These are phyloP conservation scores for Chrysopa pallens DNA, from an alignment of 1,140 invertebrate species.

Conservation along the genomic window DNA sequence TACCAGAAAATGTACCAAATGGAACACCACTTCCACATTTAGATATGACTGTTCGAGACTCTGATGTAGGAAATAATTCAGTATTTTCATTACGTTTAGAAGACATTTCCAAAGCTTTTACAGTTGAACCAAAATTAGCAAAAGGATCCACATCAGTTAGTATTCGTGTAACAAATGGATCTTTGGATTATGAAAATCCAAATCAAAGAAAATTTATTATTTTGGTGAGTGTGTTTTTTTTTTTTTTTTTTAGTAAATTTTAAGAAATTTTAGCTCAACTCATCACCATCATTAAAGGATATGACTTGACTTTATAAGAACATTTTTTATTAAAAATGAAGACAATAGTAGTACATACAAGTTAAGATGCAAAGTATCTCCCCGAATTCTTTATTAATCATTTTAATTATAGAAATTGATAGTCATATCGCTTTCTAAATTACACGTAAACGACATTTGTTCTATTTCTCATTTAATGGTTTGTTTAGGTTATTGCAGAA, in stretches of 20 bases:
- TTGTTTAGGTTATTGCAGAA: conserved; percentile 54
- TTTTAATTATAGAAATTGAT: no score
- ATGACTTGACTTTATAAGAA: no score
- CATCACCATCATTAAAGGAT: not conserved
- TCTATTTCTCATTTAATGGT: no score
- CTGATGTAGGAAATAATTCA: conserved; percentile 67
- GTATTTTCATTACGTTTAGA: conserved; percentile 57
- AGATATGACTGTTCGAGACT: conserved; percentile 72
- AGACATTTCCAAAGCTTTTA: conserved; percentile 65
- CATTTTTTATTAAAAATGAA: no score
- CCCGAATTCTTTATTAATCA: no score
- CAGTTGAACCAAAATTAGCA: conserved; percentile 60
- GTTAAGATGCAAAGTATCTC: no score
- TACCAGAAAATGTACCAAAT: conserved; percentile 64
- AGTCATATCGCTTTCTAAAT: no score
- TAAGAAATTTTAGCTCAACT: conserved; percentile 4
- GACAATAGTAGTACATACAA: no score
- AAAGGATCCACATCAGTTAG: conserved; percentile 64
- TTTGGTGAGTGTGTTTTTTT: conserved; percentile 33
- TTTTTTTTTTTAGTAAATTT: not conserved
- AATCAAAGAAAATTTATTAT: conserved; percentile 84
- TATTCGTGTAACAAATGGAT: conserved; percentile 59
- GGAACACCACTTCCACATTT: conserved; percentile 66
- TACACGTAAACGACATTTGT: no score
- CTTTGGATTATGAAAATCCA: conserved; percentile 77